Evolutionary conservation across 2,797 vertebrate genomes (phyloP).

Genomic region (Hippoglossus hippoglossus): DNA sequence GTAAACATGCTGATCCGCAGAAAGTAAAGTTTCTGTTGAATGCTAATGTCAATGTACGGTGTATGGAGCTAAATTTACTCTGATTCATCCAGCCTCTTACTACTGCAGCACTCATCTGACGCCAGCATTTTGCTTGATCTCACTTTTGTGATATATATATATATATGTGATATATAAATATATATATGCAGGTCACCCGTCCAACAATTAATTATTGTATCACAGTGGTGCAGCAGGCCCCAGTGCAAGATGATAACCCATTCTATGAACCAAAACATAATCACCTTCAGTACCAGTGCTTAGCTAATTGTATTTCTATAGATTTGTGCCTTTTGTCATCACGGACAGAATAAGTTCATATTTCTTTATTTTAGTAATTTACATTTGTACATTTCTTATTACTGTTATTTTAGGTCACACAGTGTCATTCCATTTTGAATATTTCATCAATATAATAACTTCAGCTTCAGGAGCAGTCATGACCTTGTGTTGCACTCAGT

Average conservation of each 20-base stretch:
- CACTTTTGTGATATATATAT: no score
- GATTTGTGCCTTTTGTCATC: not conserved
- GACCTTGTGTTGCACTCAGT: slow-evolving; percentile 18
- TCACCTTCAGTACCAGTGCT: not conserved
- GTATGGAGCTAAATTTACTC: no score
- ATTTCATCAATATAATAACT: not conserved
- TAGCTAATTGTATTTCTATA: not conserved
- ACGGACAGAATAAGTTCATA: not conserved
- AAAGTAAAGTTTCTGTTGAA: no score
- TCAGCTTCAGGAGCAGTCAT: not conserved
- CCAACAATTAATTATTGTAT: not conserved
- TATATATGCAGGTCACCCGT: no score
- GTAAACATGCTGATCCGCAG: no score
- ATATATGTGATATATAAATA: no score
- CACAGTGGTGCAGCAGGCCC: not conserved
- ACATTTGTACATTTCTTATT: not conserved
- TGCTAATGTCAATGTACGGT: no score
- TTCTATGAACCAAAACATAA: not conserved
- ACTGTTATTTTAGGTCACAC: not conserved
- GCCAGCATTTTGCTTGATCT: no score
- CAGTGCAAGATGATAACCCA: not conserved
- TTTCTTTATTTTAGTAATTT: not conserved
- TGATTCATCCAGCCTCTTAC: no score
- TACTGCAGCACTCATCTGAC: no score
- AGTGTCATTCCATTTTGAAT: not conserved